phyloP scores from a whole-genome alignment of 2,888 invertebrate species.

The Prosapia bicincta region DNA sequence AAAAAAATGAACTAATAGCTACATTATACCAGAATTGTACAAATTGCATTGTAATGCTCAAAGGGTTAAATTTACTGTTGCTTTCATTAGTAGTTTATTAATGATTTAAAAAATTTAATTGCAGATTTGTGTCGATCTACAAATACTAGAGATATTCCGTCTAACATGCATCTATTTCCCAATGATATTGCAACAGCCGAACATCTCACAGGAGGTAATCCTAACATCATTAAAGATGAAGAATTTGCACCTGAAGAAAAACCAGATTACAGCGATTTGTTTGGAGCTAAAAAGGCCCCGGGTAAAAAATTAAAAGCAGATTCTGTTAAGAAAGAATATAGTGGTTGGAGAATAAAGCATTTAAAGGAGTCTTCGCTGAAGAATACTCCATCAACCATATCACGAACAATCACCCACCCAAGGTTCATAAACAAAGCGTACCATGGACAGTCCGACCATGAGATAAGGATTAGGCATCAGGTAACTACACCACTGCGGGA shows the following conservation, averaged over 20 bases:
- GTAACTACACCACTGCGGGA: constrained; percentile 42
- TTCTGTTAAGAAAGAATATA: constrained; percentile 28
- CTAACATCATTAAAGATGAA: constrained; percentile 61
- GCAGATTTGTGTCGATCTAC: constrained; percentile 23
- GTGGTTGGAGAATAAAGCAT: constrained; percentile 4
- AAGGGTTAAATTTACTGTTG: no score
- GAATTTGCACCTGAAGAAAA: constrained; percentile 54
- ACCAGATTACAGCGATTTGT: constrained; percentile 52
- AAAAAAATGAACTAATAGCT: no score
- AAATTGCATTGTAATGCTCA: no score
- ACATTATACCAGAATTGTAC: no score
- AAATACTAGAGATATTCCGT: constrained; percentile 49
- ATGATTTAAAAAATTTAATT: no score
- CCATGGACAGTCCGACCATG: constrained; percentile 51
- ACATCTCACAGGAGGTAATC: constrained; percentile 65
- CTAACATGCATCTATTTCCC: constrained; percentile 74
- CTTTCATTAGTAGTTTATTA: no score
- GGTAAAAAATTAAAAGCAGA: constrained; percentile 37
- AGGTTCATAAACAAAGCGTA: constrained; percentile 47
- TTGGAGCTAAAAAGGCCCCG: constrained; percentile 48
- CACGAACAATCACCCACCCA: constrained; percentile 49
- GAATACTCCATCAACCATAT: constrained; percentile 25
- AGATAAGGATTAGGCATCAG: constrained; percentile 62
- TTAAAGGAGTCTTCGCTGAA: constrained; percentile 6
- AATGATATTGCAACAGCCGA: constrained; percentile 73